These are phyloP conservation scores for Montipora capitata DNA, from an alignment of 92 coral and sea anemone genomes.

Conservation along the genomic window DNA sequence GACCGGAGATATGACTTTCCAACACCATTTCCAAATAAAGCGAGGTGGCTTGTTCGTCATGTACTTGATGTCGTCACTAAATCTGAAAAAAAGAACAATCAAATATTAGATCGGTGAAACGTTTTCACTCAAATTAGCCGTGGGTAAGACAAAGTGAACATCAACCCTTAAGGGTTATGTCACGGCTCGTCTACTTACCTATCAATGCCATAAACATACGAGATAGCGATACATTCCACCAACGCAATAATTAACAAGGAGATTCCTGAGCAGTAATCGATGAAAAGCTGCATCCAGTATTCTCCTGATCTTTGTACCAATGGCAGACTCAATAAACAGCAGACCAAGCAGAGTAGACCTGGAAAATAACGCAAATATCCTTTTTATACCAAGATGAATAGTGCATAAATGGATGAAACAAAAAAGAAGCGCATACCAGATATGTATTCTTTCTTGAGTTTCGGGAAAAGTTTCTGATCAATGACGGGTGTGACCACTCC, in stretches of 20 bases:
- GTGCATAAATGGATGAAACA: neutral
- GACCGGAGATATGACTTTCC: slow-evolving; percentile 97
- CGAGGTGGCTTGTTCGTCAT: slow-evolving; percentile 99
- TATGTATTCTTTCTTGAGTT: slow-evolving; percentile 87
- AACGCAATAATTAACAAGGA: slow-evolving; percentile 95
- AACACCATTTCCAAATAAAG: slow-evolving; percentile 99
- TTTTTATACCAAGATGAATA: neutral
- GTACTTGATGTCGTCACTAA: slow-evolving; percentile 96
- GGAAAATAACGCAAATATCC: neutral
- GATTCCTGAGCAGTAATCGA: slow-evolving; percentile 91
- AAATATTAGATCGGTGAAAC: no score
- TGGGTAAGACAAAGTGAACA: no score
- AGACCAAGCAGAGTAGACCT: slow-evolving; percentile 88
- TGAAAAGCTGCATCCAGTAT: slow-evolving; percentile 94
- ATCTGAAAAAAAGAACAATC: slow-evolving; percentile 47
- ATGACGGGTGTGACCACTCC: slow-evolving; percentile 97
- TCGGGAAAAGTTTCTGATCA: slow-evolving; percentile 92
- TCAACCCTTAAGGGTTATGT: no score
- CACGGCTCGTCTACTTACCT: slow-evolving; percentile 62
- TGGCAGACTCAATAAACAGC: slow-evolving; percentile 83
- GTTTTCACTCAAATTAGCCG: no score
- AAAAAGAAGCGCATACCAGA: slow-evolving; percentile 75
- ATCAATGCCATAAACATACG: slow-evolving; percentile 92
- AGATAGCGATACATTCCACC: slow-evolving; percentile 95
- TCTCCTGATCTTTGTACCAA: slow-evolving; percentile 93